Conservation (phyloP, 2,113 vertebrate genomes). For the Xiphias gladius region DNA sequence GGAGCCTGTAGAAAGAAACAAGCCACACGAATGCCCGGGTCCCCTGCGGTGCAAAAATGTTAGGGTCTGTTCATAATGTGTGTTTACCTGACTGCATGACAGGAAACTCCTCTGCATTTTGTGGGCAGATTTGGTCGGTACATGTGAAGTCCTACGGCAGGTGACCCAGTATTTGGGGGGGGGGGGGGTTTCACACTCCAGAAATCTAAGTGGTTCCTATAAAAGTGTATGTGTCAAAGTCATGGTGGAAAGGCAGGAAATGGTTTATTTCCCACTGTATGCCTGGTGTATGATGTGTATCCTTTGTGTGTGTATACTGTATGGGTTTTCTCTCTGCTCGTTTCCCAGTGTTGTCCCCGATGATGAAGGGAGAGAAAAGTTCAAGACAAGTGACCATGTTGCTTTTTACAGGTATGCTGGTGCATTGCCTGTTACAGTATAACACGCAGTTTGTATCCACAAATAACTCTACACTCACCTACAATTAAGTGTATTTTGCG, state of each 20-base stretch:
- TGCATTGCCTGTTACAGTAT: neutral
- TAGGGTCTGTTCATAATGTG: neutral
- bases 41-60: neutral
- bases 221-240: no score
- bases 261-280: no score
- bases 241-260: no score
- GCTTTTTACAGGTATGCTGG: conserved; percentile 81
- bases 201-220: no score
- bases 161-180: no score
- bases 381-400: conserved; percentile 78
- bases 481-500: neutral
- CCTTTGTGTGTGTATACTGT: no score
- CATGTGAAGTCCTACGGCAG: no score
- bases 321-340: neutral
- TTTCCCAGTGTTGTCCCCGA: conserved; percentile 61
- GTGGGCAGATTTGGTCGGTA: no score
- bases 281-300: no score
- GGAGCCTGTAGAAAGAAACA: neutral
- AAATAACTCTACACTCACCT: neutral
- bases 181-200: no score
- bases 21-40: neutral
- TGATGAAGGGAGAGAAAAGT: conserved; percentile 70
- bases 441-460: neutral
- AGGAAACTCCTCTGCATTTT: neutral
- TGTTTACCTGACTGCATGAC: neutral